Base-by-base conservation (phyloP, 92 coral and sea anemone genomes). In the Paragorgia papillata region DNA sequence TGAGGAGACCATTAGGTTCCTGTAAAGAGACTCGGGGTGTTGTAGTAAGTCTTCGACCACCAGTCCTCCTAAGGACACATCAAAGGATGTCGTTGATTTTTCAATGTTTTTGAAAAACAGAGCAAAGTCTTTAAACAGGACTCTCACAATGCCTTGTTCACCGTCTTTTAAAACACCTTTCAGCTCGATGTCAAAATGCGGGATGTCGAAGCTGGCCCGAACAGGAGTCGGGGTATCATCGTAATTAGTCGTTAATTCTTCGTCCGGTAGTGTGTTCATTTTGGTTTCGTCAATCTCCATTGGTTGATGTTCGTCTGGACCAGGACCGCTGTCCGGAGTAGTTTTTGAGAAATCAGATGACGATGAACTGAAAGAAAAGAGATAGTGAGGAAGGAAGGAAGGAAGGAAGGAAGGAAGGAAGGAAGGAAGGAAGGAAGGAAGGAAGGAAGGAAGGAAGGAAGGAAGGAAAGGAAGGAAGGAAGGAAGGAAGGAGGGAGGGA, bases 1-100 rank as follows among this genome's bases (percentile, higher is more conserved):
- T 12, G 99, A 87, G 18, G 99, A 95, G 2, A 93, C 90, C 93
- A 95, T 95, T 50, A 95, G 79, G 66, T 87, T 76, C 0, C 96
- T 85, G 79, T 91, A 91, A 2, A 82, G 67, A 13, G 99, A 91
- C 17, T 81, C 90, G 1, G 92, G 85, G n/a, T 86, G 89, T 69
- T 95, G 99, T 15, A 95, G 76, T 5, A 92, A 82, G 75, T 95
- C 99, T 39, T 95, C 88, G 3, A 95, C 97, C 0, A 91, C 69
- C 33, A 95, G 81, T 1, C 97, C 96, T 10, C 99, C 99, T 28
- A 95, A 86, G 41, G 87, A 88, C 25, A 95, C 90, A 34, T 95
- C 92, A 69, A 84, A 85, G 33, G 63, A 79, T 7, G 99, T 91
- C 32, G 88, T 81, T 0, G 92, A 87, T 48, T 92, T 88, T 25